Evolutionary conservation across 1,140 invertebrate genomes (phyloP).

Genomic region (Musca domestica): DNA sequence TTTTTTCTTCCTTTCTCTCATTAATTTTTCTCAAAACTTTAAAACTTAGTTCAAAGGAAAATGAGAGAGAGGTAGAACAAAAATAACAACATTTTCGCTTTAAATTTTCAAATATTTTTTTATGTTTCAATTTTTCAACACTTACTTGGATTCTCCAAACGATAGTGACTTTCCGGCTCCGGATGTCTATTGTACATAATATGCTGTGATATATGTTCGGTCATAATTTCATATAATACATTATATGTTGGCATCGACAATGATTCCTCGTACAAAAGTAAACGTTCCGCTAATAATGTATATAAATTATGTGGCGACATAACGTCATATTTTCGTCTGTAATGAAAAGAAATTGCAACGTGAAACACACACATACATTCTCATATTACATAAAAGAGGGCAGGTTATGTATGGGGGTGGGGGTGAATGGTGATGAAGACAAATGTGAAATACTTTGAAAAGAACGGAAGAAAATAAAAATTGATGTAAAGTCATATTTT

Average conservation of each 20-base stretch:
- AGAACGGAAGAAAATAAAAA: constrained; percentile 5
- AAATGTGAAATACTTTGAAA: background rate
- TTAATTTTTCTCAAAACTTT: too few relatives aligned
- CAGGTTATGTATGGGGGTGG: too few relatives aligned
- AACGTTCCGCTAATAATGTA: constrained; percentile 88
- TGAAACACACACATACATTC: background rate
- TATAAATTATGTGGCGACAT: constrained; percentile 99
- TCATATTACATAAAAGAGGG: background rate
- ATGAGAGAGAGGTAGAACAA: too few relatives aligned
- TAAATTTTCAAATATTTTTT: background rate
- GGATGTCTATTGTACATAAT: constrained; percentile 88
- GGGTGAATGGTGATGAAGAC: background rate
- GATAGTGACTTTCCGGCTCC: constrained; percentile 90
- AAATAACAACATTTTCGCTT: too few relatives aligned
- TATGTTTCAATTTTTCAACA: constrained; percentile 30
- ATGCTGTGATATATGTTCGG: constrained; percentile 93
- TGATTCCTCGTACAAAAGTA: constrained; percentile 85
- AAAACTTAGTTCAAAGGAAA: too few relatives aligned
- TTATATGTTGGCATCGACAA: constrained; percentile 94
- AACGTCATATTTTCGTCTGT: constrained; percentile 93
- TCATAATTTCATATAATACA: constrained; percentile 98
- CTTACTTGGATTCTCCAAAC: constrained; percentile 96
- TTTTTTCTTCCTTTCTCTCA: too few relatives aligned
- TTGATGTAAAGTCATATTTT: background rate
- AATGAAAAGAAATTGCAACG: constrained; percentile 1